Conservation (phyloP, 2,113 vertebrate species). For the Platanista minor region DNA sequence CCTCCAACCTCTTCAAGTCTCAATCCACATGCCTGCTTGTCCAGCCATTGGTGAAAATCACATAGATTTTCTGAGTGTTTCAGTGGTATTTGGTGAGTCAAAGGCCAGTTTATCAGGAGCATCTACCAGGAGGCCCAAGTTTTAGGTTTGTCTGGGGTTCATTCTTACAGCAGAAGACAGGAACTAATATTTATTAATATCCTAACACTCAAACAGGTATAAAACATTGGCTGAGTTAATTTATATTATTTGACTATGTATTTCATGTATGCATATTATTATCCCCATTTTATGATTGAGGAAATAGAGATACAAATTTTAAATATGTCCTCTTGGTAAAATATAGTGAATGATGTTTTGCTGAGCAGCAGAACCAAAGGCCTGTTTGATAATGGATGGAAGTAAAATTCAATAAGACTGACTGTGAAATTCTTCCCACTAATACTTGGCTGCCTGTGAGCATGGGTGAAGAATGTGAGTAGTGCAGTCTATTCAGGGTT, state of each 20-base stretch:
- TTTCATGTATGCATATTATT: background rate
- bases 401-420: background rate
- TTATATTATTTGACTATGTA: background rate
- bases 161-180: background rate
- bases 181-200: background rate
- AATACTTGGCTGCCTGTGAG: background rate
- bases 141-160: background rate
- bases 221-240: background rate
- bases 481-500: background rate
- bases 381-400: background rate
- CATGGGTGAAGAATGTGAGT: background rate
- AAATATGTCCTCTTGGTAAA: background rate
- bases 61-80: background rate
- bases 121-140: background rate
- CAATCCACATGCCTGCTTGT: background rate
- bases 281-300: background rate
- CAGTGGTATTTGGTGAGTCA: background rate
- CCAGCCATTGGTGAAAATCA: background rate
- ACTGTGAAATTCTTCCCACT: background rate
- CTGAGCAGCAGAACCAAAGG: background rate
- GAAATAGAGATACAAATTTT: background rate
- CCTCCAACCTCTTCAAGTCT: background rate
- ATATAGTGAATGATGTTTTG: background rate
- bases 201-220: background rate
- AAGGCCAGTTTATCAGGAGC: background rate